phyloP scores from a whole-genome alignment of 1,140 invertebrate genomes.

The Pseudomyrmex gracilis region DNA sequence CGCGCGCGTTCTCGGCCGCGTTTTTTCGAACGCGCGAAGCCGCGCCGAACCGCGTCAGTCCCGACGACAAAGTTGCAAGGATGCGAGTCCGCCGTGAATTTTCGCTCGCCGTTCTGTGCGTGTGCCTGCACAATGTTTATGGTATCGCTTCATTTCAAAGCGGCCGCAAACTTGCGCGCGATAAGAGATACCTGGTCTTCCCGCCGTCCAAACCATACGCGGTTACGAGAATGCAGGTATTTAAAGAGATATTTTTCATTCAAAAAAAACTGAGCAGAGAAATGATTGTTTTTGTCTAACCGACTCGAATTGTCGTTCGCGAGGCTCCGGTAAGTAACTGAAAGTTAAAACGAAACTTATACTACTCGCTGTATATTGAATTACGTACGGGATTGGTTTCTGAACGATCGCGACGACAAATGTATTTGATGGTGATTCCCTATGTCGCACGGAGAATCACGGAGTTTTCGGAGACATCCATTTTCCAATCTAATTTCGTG shows the following conservation, averaged over 20 bases:
- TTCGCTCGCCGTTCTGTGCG: slow-evolving; percentile 15
- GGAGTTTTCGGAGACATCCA: slow-evolving; percentile 1
- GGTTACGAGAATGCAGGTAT: slow-evolving; percentile 82
- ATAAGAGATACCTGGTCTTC: slow-evolving; percentile 81
- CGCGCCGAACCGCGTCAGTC: slow-evolving; percentile 1
- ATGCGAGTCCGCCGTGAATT: slow-evolving; percentile 34
- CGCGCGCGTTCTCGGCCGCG: background rate
- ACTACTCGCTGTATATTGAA: background rate
- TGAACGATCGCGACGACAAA: background rate
- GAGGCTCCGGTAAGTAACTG: background rate
- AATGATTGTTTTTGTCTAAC: background rate
- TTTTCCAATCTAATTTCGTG: slow-evolving; percentile 57
- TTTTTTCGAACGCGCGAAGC: background rate
- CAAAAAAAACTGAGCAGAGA: background rate
- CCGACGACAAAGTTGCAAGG: slow-evolving; percentile 9
- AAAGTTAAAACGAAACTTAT: slow-evolving; percentile 36
- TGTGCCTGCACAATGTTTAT: slow-evolving; percentile 1
- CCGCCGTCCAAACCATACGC: slow-evolving; percentile 69
- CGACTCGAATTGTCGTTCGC: background rate
- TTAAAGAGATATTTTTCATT: background rate
- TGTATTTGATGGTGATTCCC: slow-evolving; percentile 10
- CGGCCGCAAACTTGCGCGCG: slow-evolving; percentile 50
- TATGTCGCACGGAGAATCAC: slow-evolving; percentile 28
- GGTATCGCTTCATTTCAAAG: slow-evolving; percentile 6
- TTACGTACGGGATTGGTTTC: slow-evolving; percentile 6